Percentiles rank a stretch among this genome's conserved stretches.
Conservation (phyloP, 2,113 vertebrate species). For the Saccopteryx bilineata region DNA sequence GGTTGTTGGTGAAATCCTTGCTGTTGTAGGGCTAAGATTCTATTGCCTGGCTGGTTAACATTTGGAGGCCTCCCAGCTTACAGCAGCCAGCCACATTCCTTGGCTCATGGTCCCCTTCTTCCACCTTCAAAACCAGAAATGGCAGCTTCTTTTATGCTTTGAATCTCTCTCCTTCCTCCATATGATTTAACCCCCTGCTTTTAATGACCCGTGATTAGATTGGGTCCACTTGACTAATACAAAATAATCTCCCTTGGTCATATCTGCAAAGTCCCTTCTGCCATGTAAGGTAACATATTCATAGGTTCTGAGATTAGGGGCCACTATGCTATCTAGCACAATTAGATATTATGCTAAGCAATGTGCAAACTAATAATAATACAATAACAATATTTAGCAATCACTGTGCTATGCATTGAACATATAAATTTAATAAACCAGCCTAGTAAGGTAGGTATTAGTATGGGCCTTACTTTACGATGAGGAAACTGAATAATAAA, state of each 20-base stretch:
- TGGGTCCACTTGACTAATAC: neutral
- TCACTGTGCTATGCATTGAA: neutral
- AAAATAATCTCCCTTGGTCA: neutral
- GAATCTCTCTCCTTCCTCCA: neutral
- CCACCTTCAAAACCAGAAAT: conserved; percentile 13
- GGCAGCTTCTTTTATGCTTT: neutral
- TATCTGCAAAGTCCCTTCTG: neutral
- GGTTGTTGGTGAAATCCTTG: neutral
- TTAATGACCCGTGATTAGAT: neutral
- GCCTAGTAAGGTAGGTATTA: neutral
- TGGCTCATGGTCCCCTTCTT: neutral
- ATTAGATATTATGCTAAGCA: neutral
- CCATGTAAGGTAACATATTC: neutral
- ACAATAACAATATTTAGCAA: neutral
- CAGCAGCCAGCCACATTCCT: neutral
- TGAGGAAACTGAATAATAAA: neutral
- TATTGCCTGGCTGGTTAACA: neutral
- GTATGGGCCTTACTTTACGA: neutral
- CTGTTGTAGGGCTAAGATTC: neutral
- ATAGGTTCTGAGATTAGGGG: neutral
- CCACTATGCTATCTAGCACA: neutral
- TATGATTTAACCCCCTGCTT: neutral
- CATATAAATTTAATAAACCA: neutral
- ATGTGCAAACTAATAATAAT: neutral
- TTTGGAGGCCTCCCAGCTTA: neutral